Percentiles rank a stretch among this genome's conserved stretches.
These are phyloP conservation scores for Lepidothrix coronata DNA, from an alignment of 2,113 vertebrate species.

Conservation along the genomic window DNA sequence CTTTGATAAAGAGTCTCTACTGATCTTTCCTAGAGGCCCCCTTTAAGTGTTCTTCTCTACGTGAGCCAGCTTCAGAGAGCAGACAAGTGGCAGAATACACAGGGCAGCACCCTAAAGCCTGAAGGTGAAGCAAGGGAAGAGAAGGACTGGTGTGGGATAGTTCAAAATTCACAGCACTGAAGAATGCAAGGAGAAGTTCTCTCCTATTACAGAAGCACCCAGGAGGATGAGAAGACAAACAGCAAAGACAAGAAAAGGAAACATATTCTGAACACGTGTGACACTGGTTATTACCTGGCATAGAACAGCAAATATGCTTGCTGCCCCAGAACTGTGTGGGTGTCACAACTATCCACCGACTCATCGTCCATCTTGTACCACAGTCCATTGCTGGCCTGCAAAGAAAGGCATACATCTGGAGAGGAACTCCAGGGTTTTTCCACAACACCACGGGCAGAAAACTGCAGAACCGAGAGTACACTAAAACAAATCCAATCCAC, in stretches of 20 bases:
- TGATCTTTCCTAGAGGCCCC: neutral
- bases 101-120: neutral
- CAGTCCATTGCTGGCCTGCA: neutral
- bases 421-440: neutral
- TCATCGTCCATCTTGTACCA: neutral
- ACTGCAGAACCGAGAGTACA: neutral
- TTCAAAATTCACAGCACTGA: neutral
- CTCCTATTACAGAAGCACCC: neutral
- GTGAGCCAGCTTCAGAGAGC: neutral
- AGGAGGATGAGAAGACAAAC: neutral
- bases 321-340: neutral
- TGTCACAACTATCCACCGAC: neutral
- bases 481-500: accelerated
- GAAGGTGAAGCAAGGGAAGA: neutral
- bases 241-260: neutral
- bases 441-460: neutral
- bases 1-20: neutral
- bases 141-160: neutral
- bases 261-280: neutral
- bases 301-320: neutral
- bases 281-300: neutral
- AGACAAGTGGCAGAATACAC: neutral
- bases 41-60: neutral
- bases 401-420: neutral
- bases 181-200: neutral